A percentile compares a stretch with the other conserved stretches of the same genome.
Conservation (phyloP, 1,140 invertebrate species). For the Laupala kohalensis region DNA sequence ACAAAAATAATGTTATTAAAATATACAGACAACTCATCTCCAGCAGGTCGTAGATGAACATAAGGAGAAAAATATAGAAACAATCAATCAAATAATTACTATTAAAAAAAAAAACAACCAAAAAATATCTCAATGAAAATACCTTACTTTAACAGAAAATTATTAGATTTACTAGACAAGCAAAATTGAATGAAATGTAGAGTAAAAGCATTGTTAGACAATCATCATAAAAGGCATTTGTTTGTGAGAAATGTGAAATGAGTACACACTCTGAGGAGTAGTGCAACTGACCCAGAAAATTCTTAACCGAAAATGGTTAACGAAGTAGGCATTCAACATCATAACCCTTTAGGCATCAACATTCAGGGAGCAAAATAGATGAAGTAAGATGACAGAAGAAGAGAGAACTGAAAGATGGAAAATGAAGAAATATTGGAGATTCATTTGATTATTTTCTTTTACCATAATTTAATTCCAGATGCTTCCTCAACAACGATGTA, state of each 20-base stretch:
- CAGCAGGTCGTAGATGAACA: background rate
- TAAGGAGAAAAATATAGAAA: background rate
- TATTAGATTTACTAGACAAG: background rate
- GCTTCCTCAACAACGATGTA: conserved; percentile 56
- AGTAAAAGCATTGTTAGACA: background rate
- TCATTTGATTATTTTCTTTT: background rate
- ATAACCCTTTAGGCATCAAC: background rate
- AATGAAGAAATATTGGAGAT: conserved; percentile 39
- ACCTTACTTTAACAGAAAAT: no score
- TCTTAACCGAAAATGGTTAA: background rate
- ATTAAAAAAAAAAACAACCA: background rate
- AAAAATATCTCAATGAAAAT: no score
- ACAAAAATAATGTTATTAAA: background rate
- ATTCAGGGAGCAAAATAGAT: conserved; percentile 1
- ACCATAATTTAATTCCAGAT: conserved; percentile 13
- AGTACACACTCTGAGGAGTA: no score
- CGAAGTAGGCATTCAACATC: background rate
- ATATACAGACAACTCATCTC: background rate
- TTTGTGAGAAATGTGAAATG: no score
- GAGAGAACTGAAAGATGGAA: background rate
- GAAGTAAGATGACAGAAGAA: conserved; percentile 7
- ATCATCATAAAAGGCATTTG: no score
- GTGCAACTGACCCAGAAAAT: background rate
- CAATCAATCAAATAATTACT: no score
- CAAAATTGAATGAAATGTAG: conserved; percentile 1